A percentile compares a stretch with the other conserved stretches of the same genome.
Conservation (phyloP, 1,140 invertebrate species). For the Oppia nitens region DNA sequence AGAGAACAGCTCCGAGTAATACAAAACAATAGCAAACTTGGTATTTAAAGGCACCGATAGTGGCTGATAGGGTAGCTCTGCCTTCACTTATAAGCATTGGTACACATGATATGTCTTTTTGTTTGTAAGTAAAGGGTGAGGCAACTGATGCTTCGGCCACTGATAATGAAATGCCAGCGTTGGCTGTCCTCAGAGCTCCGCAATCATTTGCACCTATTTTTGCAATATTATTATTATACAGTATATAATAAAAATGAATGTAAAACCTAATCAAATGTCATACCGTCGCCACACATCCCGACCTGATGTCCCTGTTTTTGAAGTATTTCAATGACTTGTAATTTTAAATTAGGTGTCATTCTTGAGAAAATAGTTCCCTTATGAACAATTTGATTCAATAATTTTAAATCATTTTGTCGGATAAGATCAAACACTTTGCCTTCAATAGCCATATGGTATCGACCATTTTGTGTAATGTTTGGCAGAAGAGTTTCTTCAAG, state of each 20-base stretch:
- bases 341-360: conserved; percentile 92
- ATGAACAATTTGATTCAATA: conserved; percentile 18
- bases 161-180: conserved; percentile 89
- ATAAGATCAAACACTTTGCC: conserved; percentile 21
- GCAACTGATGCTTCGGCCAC: conserved; percentile 90
- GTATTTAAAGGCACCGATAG: conserved; percentile 93
- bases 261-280: background rate
- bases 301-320: conserved; percentile 58
- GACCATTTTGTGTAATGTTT: background rate
- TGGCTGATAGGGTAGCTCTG: conserved; percentile 76
- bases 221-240: background rate
- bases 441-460: conserved; percentile 21
- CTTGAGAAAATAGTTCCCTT: conserved; percentile 76
- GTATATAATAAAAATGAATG: background rate
- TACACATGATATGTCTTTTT: conserved; percentile 75
- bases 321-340: conserved; percentile 68
- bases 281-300: conserved; percentile 86
- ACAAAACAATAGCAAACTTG: conserved; percentile 92
- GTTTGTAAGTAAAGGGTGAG: conserved; percentile 81
- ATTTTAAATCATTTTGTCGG: conserved; percentile 10
- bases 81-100: conserved; percentile 73
- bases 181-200: conserved; percentile 72
- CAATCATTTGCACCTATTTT: conserved; percentile 70
- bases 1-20: conserved; percentile 80
- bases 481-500: conserved; percentile 1